Conservation (phyloP, 2,888 invertebrate species). For the Timandra comae region DNA sequence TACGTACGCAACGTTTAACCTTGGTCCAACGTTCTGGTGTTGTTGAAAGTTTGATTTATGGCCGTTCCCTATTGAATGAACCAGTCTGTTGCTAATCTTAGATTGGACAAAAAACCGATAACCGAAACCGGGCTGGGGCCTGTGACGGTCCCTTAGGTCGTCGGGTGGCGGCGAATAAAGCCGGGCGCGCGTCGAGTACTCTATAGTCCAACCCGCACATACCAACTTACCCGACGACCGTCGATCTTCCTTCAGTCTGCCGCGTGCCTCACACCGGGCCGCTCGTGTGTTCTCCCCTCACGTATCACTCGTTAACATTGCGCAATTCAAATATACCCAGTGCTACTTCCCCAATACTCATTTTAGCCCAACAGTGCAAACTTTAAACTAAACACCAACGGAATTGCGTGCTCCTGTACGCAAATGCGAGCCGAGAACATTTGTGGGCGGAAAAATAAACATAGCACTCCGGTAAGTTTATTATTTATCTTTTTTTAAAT, state of each 20-base stretch:
- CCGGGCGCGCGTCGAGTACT: slow-evolving; percentile 13
- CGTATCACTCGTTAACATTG: slow-evolving; percentile 9
- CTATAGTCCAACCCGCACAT: slow-evolving; percentile 19
- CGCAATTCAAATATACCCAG: slow-evolving; percentile 13
- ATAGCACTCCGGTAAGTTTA: slow-evolving; percentile 67
- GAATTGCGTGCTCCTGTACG: slow-evolving; percentile 44
- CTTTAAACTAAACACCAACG: slow-evolving; percentile 27
- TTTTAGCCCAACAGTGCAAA: slow-evolving; percentile 25
- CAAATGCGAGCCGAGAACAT: slow-evolving; percentile 54
- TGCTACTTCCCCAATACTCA: slow-evolving; percentile 8
- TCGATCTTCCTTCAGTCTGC: slow-evolving; percentile 36
- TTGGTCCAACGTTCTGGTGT: slow-evolving; percentile 4
- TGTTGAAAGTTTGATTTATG: neutral
- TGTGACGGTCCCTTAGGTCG: slow-evolving; percentile 54
- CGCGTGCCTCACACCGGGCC: slow-evolving; percentile 47
- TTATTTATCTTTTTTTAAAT: slow-evolving; percentile 24
- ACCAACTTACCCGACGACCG: neutral
- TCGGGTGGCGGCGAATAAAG: slow-evolving; percentile 28
- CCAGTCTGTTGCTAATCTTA: slow-evolving; percentile 62
- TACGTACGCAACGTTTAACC: slow-evolving; percentile 2
- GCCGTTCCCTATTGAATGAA: slow-evolving; percentile 35
- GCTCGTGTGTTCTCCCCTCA: slow-evolving; percentile 33
- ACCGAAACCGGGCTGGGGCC: slow-evolving; percentile 55
- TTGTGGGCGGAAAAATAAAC: slow-evolving; percentile 61
- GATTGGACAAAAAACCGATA: slow-evolving; percentile 66